Percentiles rank a stretch among this genome's conserved stretches.
phyloP scores from a whole-genome alignment of 1,140 invertebrate species.

The Phymorhynchus buccinoides region DNA sequence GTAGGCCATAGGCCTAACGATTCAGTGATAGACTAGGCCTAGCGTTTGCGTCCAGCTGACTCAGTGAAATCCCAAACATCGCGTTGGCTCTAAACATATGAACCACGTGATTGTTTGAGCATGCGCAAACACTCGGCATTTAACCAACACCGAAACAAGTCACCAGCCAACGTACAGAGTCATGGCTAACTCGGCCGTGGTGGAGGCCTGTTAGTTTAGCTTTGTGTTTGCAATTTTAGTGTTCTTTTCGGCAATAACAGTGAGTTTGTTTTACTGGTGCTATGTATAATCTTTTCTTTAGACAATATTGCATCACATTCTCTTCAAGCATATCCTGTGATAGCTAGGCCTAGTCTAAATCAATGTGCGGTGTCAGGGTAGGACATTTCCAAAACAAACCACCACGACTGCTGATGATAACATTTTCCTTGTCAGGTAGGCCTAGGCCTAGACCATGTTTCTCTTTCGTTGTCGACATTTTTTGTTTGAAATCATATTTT shows the following conservation, averaged over 20 bases:
- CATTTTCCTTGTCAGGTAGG: slow-evolving; percentile 34
- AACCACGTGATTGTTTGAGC: slow-evolving; percentile 22
- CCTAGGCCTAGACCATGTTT: background rate
- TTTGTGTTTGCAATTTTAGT: slow-evolving; percentile 19
- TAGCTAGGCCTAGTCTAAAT: too few species aligned
- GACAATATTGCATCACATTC: background rate
- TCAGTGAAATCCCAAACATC: slow-evolving; percentile 15
- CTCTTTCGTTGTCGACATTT: background rate
- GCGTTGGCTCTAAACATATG: slow-evolving; percentile 24
- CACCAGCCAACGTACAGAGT: slow-evolving; percentile 8
- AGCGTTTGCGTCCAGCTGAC: background rate
- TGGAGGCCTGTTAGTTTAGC: slow-evolving; percentile 33
- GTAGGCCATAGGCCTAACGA: too few species aligned
- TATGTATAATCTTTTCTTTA: slow-evolving; percentile 26
- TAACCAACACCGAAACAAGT: slow-evolving; percentile 25
- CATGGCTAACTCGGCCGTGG: slow-evolving; percentile 22
- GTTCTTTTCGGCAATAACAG: slow-evolving; percentile 23
- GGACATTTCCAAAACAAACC: background rate
- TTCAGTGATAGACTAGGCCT: too few species aligned
- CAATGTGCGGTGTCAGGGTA: slow-evolving; percentile 28
- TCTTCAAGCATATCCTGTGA: slow-evolving; percentile 33
- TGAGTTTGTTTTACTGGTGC: slow-evolving; percentile 12
- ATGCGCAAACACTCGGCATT: slow-evolving; percentile 31
- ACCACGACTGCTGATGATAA: slow-evolving; percentile 14
- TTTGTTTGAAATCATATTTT: too few species aligned